Percentiles rank a stretch among this genome's conserved stretches.
Evolutionary conservation across 2,888 invertebrate genomes (phyloP).

Genomic region (Pseudococcus jackbeardsleyi): DNA sequence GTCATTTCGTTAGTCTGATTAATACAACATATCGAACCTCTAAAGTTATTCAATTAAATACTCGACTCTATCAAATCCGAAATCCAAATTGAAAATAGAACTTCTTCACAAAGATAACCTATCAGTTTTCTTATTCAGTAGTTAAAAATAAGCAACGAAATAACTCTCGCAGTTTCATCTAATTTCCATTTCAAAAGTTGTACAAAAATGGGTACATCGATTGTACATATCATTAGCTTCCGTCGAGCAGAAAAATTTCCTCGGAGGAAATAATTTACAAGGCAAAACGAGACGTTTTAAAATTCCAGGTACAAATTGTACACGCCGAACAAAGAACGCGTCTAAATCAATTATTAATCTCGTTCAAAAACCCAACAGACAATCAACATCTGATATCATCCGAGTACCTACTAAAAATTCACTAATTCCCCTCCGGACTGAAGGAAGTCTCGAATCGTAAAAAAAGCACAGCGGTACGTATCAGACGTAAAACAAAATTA

Average conservation of each 20-base stretch:
- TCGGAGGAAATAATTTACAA: neutral
- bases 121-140: neutral
- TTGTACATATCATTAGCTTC: neutral
- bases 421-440: neutral
- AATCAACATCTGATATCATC: neutral
- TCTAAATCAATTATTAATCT: neutral
- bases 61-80: neutral
- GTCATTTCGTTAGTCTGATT: neutral
- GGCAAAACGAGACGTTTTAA: neutral
- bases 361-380: neutral
- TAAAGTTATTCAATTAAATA: neutral
- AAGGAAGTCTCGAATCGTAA: neutral
- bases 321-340: neutral
- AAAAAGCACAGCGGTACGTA: neutral
- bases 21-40: neutral
- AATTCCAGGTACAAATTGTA: neutral
- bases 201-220: neutral
- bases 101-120: neutral
- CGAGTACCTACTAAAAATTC: neutral
- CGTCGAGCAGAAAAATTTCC: neutral
- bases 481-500: neutral
- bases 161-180: neutral
- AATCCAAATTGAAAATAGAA: neutral
- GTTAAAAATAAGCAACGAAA: neutral
- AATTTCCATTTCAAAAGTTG: constrained; percentile 3